Conservation (phyloP, 1,140 invertebrate genomes). For the Drosophila saltans region DNA sequence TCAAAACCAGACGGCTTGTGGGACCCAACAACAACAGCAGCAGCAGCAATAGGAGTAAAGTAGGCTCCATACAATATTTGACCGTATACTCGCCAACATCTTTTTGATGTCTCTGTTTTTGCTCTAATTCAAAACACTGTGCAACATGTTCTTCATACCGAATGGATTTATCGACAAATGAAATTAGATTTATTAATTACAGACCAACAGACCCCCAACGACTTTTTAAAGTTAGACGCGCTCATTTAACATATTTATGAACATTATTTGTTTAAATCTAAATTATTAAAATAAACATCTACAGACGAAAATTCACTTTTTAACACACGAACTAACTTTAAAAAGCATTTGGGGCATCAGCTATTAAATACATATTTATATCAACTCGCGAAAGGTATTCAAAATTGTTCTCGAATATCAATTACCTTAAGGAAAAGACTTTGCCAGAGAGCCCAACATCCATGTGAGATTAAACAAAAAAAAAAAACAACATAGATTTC, state of each 20-base stretch:
- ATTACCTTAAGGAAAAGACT: constrained; percentile 14
- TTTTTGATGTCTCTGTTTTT: constrained; percentile 2
- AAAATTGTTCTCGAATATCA: constrained; percentile 5
- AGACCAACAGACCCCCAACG: neutral
- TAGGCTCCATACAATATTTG: constrained; percentile 10
- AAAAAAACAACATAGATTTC: constrained; percentile 1
- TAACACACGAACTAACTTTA: neutral
- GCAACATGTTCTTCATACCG: constrained; percentile 3
- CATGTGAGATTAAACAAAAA: constrained; percentile 12
- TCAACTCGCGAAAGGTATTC: neutral
- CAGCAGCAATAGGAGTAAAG: neutral
- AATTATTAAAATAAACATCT: neutral
- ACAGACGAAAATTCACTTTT: neutral
- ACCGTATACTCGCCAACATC: constrained; percentile 48
- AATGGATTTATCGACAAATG: constrained; percentile 1
- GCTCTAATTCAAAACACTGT: neutral
- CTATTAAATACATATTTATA: neutral
- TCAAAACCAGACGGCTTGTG: constrained; percentile 41
- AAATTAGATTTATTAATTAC: neutral
- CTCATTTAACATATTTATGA: neutral
- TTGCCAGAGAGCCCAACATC: neutral
- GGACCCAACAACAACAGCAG: constrained; percentile 38
- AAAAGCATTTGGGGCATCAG: neutral
- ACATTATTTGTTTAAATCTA: constrained; percentile 1
- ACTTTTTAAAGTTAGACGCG: neutral